Base-by-base conservation (phyloP, 2,113 vertebrate species). In the Pedetes capensis region DNA sequence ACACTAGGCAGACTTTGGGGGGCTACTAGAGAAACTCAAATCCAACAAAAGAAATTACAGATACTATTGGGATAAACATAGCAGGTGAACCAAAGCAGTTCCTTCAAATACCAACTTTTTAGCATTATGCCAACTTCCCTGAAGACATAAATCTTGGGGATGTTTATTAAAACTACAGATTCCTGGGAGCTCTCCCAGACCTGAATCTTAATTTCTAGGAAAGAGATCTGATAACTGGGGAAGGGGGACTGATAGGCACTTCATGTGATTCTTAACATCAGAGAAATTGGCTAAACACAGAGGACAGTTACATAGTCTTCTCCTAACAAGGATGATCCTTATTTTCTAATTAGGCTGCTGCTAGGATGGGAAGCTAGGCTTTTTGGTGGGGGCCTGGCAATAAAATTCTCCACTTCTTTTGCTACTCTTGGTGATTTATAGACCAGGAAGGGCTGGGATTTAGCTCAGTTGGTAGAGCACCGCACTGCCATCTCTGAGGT, bases 291-390 rank as follows among this genome's bases (percentile, higher is more conserved):
- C 25, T 0, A 9, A 89, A 71, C 16, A 25, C 3, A 6, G 11
- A 61, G 32, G 6, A 37, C 11, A 57, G 34, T 59, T 10, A 64
- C 0, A 8, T 0, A 29, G 25, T 27, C 14, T 8, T 44, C 11
- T 29, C 27, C 3, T 18, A 11, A 82, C 47, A 20, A 75, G 9
- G 10, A 34, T 49, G 16, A 25, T 1, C 27, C 6, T 79, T 8
- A 0, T 64, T 69, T 85, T 64, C 27, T 13, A 68, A 37, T 55
- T 84, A 80, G 8, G 8, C 3, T 0, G 7, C 9, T 17, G 18
- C 10, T 12, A 6, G 6, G 1, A 4, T 4, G 0, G 13, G 16
- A 22, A 29, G 20, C 8, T n/a, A 20, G 0, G 0, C 74, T 14
- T 76, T 29, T 34, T 6, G 6, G 10, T 12, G 23, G 5, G 14